phyloP scores from a whole-genome alignment of 2,888 invertebrate genomes.

The Uloborus plumipes region DNA sequence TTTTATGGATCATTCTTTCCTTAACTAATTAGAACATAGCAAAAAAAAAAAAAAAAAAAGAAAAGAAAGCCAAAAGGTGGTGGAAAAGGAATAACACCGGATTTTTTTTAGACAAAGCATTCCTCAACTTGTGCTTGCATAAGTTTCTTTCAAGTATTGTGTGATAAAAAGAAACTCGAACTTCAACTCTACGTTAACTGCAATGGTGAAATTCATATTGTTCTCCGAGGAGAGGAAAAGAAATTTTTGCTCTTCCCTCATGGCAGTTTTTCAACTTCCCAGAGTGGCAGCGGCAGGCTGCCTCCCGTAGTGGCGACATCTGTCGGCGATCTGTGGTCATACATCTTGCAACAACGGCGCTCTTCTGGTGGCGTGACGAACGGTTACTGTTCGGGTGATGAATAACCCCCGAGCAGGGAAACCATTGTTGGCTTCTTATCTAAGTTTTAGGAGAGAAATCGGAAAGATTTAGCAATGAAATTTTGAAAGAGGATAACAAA shows the following conservation, averaged over 20 bases:
- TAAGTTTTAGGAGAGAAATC: neutral
- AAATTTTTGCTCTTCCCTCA: conserved; percentile 24
- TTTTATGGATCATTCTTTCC: too few species aligned
- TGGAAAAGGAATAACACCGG: too few species aligned
- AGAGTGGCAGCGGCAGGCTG: conserved; percentile 59
- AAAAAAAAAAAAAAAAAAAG: too few species aligned
- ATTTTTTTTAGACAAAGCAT: too few species aligned
- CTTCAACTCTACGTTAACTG: conserved; percentile 14
- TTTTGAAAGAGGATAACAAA: too few species aligned
- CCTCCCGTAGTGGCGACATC: conserved; percentile 63
- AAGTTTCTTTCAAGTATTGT: too few species aligned
- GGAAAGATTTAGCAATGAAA: too few species aligned
- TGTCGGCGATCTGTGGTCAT: conserved; percentile 59
- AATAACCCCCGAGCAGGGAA: neutral
- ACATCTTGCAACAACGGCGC: conserved; percentile 46
- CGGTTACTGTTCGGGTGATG: conserved; percentile 52
- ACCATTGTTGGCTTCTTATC: conserved; percentile 23
- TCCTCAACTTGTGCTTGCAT: too few species aligned
- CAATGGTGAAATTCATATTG: conserved; percentile 46
- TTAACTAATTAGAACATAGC: too few species aligned
- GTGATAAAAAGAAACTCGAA: too few species aligned
- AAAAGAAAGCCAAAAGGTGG: too few species aligned
- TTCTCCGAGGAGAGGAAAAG: conserved; percentile 23
- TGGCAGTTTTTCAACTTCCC: conserved; percentile 25
- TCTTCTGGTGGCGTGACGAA: conserved; percentile 49